Evolutionary conservation across 2,888 invertebrate species (phyloP).

Genomic region (Meteorus cinctellus): DNA sequence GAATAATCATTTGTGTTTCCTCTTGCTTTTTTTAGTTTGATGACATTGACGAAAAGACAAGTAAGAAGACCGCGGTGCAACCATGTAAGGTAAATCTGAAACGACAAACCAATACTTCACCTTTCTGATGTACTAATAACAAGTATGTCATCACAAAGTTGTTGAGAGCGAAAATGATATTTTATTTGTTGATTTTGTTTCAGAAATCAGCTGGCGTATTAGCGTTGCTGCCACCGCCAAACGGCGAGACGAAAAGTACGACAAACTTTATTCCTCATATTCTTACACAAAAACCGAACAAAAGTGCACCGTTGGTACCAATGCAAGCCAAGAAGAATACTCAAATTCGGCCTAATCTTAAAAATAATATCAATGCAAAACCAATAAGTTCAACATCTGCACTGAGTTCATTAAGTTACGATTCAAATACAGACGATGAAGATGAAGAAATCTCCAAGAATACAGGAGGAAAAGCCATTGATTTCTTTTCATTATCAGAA

Average conservation of each 20-base stretch:
- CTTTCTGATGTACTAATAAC: no score
- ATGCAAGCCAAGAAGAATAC: constrained; percentile 39
- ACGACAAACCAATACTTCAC: no score
- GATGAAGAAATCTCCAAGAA: constrained; percentile 53
- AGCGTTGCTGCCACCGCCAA: constrained; percentile 82
- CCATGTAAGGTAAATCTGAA: constrained; percentile 72
- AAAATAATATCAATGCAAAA: constrained; percentile 40
- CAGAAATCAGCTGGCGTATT: constrained; percentile 81
- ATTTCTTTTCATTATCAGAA: constrained; percentile 68
- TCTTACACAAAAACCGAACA: constrained; percentile 72
- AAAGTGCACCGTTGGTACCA: constrained; percentile 61
- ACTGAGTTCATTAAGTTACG: constrained; percentile 57
- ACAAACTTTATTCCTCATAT: constrained; percentile 74
- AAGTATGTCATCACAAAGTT: no score
- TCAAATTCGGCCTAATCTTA: constrained; percentile 62
- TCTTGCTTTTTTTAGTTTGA: constrained; percentile 75
- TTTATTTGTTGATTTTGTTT: constrained; percentile 50
- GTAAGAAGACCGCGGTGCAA: constrained; percentile 70
- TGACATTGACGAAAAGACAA: constrained; percentile 75
- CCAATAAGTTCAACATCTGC: constrained; percentile 40
- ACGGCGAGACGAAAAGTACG: constrained; percentile 70
- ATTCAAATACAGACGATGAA: constrained; percentile 69
- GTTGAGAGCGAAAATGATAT: no score
- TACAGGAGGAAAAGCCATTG: constrained; percentile 51
- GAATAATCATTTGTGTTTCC: constrained; percentile 37